Conservation (phyloP, 1,140 invertebrate genomes). For the Bombus confusus region DNA sequence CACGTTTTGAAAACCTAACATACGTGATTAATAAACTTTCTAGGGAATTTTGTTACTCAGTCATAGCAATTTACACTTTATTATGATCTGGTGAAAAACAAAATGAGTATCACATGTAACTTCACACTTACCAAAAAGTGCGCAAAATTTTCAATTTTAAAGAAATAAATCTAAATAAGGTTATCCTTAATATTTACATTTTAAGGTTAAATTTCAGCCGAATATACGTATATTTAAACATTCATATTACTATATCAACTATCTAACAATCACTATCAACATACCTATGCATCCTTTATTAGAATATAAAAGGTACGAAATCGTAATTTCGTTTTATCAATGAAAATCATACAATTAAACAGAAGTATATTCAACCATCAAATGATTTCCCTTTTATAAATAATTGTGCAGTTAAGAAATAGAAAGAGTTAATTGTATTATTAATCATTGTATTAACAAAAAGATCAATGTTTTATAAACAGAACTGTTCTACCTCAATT, state of each 20-base stretch:
- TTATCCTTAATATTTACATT: neutral
- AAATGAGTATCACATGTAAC: neutral
- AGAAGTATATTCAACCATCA: too few relatives aligned
- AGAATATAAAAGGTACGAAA: neutral
- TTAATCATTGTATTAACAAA: neutral
- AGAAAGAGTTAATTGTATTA: too few relatives aligned
- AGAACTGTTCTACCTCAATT: neutral
- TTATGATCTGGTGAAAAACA: constrained; percentile 14
- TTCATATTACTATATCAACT: neutral
- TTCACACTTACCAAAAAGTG: neutral
- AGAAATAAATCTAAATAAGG: too few relatives aligned
- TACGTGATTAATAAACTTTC: constrained; percentile 13
- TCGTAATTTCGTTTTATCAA: neutral
- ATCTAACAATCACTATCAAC: too few relatives aligned
- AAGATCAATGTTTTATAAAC: neutral
- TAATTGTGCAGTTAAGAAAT: too few relatives aligned
- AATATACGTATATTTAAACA: neutral
- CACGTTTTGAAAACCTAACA: constrained; percentile 37
- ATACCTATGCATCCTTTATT: neutral
- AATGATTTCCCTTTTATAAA: neutral
- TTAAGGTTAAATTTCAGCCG: neutral
- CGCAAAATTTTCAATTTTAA: neutral
- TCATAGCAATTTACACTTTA: neutral
- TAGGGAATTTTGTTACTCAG: constrained; percentile 12
- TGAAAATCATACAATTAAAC: too few relatives aligned